Evolutionary conservation across 2,113 vertebrate species (phyloP), one percentile per base, ranked within the genome.

Genomic region (Pseudolaguvia tuberculata): DNA sequence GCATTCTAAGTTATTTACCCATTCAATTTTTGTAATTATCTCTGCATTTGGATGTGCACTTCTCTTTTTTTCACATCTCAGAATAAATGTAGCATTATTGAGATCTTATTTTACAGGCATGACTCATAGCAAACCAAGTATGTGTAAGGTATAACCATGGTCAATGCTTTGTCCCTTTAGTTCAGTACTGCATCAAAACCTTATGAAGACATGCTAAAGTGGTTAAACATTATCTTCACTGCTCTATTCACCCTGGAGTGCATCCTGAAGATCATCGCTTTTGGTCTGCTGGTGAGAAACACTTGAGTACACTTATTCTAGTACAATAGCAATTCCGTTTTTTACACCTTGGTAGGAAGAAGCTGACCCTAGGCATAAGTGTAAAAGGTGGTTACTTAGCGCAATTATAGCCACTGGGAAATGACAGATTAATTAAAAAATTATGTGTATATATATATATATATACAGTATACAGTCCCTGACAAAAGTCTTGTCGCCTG

Each of bases 171-270:
- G 70, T 73, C 0, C 5, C 56, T 29, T 68, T 70, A 99, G 97
- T 99, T 98, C 89, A 91, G 97, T 0, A 91, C 87, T 0, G 96
- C 96, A 18, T 94, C 97, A 0, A 86, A 87, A 0, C 88, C 92
- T 1, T 98, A 99, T 0, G 94, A 97, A 84, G 87, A 92, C 72
- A 97, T 97, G 94, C 79, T 99, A 87, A 97, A 96, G 83, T 94
- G 94, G 87, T 83, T 99, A 81, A 99, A 99, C 83, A 93, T 98
- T 72, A 85, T 97, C 78, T 99, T 99, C 86, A 99, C 97, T 0
- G 92, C 94, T 56, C 93, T 99, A 88, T 99, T 99, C 89, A 98
- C 96, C 1, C 88, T 99, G 88, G 97, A 99, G 78, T 99, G 97
- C 75, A 89, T 95, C 82, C 89, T 99, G 86, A 99, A 99, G 91